These are phyloP conservation scores for Chalcosyrphus nemorum DNA, from an alignment of 2,888 invertebrate genomes.

Conservation along the genomic window DNA sequence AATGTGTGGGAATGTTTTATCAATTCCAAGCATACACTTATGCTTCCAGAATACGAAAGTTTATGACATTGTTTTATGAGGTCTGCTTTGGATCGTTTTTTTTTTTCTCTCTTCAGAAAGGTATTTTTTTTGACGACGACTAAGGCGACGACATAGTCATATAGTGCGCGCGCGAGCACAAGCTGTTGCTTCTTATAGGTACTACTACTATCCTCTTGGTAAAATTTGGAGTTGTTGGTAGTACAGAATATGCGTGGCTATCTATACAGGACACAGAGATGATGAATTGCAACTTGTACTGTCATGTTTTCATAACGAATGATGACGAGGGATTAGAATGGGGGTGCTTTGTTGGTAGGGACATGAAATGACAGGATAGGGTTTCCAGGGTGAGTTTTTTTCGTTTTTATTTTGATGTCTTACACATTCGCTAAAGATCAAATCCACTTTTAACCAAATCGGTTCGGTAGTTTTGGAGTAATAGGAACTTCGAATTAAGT, in stretches of 20 bases:
- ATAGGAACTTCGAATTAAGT: neutral
- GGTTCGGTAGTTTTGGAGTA: no score
- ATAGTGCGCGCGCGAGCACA: conserved; percentile 23
- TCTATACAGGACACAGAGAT: conserved; percentile 9
- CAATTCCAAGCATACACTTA: conserved; percentile 75
- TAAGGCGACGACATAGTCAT: conserved; percentile 46
- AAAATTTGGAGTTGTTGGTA: conserved; percentile 57
- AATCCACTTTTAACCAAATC: no score
- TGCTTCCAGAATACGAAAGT: conserved; percentile 72
- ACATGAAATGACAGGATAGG: neutral
- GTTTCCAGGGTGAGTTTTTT: neutral
- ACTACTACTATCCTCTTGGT: conserved; percentile 47
- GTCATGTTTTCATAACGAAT: conserved; percentile 54
- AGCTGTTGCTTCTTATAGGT: conserved; percentile 18
- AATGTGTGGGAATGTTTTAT: conserved; percentile 78
- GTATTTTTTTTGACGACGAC: conserved; percentile 48
- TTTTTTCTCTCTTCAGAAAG: neutral
- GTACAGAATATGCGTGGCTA: neutral
- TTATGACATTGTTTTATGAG: conserved; percentile 73
- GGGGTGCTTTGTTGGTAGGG: neutral
- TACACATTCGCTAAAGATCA: no score
- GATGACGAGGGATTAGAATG: conserved; percentile 22
- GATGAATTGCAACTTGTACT: conserved; percentile 66
- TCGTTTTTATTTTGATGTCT: no score
- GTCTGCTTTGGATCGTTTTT: conserved; percentile 66